Conservation (phyloP, 2,888 invertebrate genomes). For the Ptychoptera contaminata region DNA sequence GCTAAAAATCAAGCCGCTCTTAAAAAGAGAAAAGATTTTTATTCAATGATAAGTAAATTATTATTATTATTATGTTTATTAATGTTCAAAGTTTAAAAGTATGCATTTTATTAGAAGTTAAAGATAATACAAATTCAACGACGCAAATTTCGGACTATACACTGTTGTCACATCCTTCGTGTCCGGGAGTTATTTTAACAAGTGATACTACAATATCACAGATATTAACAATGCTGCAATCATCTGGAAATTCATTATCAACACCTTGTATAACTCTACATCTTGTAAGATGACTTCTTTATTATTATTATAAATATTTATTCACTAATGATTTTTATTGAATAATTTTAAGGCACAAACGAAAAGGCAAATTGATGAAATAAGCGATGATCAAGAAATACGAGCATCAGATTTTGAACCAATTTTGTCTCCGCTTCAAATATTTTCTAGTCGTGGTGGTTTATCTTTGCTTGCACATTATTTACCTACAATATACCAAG, state of each 20-base stretch:
- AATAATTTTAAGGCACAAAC: slow-evolving; percentile 11
- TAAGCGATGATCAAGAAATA: slow-evolving; percentile 15
- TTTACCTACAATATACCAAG: slow-evolving; percentile 76
- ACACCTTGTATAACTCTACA: slow-evolving; percentile 32
- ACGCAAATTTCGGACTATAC: slow-evolving; percentile 17
- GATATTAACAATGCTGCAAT: slow-evolving; percentile 37
- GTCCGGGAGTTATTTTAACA: slow-evolving; percentile 34
- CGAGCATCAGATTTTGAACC: slow-evolving; percentile 27
- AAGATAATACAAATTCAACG: slow-evolving; percentile 5
- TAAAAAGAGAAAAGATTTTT: slow-evolving; percentile 16
- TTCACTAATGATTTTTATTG: background rate
- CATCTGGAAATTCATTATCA: slow-evolving; percentile 33
- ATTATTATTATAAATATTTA: background rate
- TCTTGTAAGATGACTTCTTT: slow-evolving; percentile 15
- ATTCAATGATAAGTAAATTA: slow-evolving; percentile 6
- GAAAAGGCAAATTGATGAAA: slow-evolving; percentile 13
- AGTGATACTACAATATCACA: slow-evolving; percentile 41
- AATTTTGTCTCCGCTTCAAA: slow-evolving; percentile 47
- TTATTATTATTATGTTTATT: background rate
- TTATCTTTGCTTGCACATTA: slow-evolving; percentile 77
- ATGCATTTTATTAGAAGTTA: no score
- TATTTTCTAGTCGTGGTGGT: slow-evolving; percentile 79
- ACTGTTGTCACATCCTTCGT: slow-evolving; percentile 31
- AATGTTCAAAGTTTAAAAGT: no score
- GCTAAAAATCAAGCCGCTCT: slow-evolving; percentile 44